Evolutionary conservation across 1,140 invertebrate genomes (phyloP), one percentile per base, ranked within the genome.

Genomic region (Lasaia peninsularis): DNA sequence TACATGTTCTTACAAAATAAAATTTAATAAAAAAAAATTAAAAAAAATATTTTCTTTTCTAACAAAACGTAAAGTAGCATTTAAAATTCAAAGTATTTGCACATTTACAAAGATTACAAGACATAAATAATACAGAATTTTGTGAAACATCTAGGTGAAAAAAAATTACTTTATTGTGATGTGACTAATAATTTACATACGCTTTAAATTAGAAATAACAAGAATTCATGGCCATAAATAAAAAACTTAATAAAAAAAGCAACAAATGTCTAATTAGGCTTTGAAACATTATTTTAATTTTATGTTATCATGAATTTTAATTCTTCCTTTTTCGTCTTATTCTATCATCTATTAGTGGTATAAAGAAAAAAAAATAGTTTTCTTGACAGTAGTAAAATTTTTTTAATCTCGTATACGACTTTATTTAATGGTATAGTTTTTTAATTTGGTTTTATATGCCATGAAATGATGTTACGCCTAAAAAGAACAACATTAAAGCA

Each of bases 51-150:
- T 35, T 35, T 35, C 12, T 14, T 11, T 35, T 35, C 6, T 12
- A 35, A 35, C 34, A 35, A 35, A 52, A 58, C 24, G 12, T n/a
- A 57, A 33, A 50, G 7, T 24, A 28, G 24, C 24, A 34, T 20
- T 8, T 32, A 14, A 2, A 32, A 32, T 24, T 18, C 50, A 35
- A 53, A 53, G 35, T 31, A 75, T 77, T 68, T 69, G 63, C 76
- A 69, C 67, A 87, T 87, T 84, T 86, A 87, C 80, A 86, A 81
- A 86, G 67, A 80, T 79, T 84, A 83, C 82, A 87, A 81, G 73
- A 71, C 56, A 57, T 60, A 62, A 60, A 52, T 12, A 33, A 34
- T 16, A 34, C 16, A 11, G 18, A 33, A 40, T 11, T 21, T 37
- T 63, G 60, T 68, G 61, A 64, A 58, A 65, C 48, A 62, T 58